Base-by-base conservation (phyloP, 2,888 invertebrate genomes). In the Cetonia aurata region DNA sequence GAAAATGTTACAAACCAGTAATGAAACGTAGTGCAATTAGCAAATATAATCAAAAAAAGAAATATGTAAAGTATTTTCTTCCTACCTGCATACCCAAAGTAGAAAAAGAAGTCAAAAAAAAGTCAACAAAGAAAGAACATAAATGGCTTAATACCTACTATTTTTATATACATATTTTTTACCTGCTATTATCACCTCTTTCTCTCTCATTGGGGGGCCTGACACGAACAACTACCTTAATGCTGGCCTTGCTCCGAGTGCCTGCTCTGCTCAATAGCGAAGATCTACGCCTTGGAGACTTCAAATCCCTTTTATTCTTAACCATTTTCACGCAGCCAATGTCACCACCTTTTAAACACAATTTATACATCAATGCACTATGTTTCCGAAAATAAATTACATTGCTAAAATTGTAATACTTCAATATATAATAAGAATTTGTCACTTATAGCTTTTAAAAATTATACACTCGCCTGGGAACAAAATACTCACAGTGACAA, bases 161-260 rank as follows among this genome's bases (percentile, higher is more conserved):
- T 25, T 25, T 25, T 25, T 4, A 25, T 25, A 4, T n/a, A n/a
- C n/a, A n/a, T n/a, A n/a, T n/a, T n/a, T n/a, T n/a, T 75, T 76
- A 82, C 83, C 80, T 80, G 69, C 66, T 74, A 71, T 83, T 82
- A 73, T 79, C 80, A 13, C 76, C 87, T 71, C 84, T 77, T 84
- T 96, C 96, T 41, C 85, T 88, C 0, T 87, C 85, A 83, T 92
- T 95, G 65, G 90, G 86, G 1, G 96, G 96, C n/a, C 96, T 87
- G 1, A 96, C 92, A 56, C 96, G 88, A 0, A 96, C 93, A 62
- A 93, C 92, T 3, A 96, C 96, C 85, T 91, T 92, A 31, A 95
- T 92, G 77, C 90, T 91, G 12, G 89, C 84, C 52, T 70, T 71
- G 12, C 66, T 44, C 17, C 76, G 70, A 6, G 56, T 56, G 2